These are phyloP conservation scores for Onthophagus sagittarius DNA, from an alignment of 2,888 invertebrate species.

Conservation along the genomic window DNA sequence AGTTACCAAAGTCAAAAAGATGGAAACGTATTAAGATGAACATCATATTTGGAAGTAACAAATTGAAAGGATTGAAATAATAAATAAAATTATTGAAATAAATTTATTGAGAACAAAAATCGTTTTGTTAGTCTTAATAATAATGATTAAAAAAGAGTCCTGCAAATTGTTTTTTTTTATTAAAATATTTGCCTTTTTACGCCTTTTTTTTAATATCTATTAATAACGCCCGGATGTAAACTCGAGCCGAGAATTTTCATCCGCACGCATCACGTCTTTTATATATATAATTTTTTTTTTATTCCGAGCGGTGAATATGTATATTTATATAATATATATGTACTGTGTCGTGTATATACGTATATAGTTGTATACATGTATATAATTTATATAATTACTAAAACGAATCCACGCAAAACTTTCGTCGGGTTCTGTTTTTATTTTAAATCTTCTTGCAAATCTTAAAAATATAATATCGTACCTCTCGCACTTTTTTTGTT, in stretches of 20 bases:
- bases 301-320: not conserved
- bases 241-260: not conserved
- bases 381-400: not conserved
- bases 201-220: not conserved
- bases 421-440: not conserved
- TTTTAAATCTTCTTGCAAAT: not conserved
- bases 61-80: not conserved
- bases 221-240: not conserved
- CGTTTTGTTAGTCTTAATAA: conserved; percentile 8
- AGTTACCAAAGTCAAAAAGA: too few species aligned
- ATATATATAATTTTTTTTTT: not conserved
- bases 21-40: too few species aligned
- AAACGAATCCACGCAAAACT: not conserved
- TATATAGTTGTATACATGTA: not conserved
- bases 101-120: conserved; percentile 11
- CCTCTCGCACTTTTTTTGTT: not conserved
- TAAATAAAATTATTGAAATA: conserved; percentile 1
- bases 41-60: too few species aligned
- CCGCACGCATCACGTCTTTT: not conserved
- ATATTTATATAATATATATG: not conserved
- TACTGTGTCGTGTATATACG: not conserved
- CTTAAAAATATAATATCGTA: not conserved
- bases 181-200: not conserved
- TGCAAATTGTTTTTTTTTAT: not conserved
- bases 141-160: not conserved